Evolutionary conservation across 2,797 vertebrate species (phyloP), one percentile per base, ranked within the genome.

Genomic region (Xiphophorus birchmanni): DNA sequence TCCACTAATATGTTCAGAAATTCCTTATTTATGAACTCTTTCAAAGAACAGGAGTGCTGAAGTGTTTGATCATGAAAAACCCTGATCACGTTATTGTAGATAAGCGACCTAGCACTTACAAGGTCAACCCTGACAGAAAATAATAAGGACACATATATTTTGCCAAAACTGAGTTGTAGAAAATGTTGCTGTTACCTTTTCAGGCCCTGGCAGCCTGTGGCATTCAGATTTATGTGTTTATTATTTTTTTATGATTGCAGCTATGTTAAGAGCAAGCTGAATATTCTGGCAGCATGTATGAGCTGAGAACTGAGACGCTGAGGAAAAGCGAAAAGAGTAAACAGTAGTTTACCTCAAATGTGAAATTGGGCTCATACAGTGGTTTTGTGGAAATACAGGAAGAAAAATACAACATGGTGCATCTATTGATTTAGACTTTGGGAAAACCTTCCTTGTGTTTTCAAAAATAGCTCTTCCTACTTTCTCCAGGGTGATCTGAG

Each of bases 261-360:
- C 2, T 32, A 32, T 32, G 32, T 32, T 32, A 2, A 32, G 32
- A 32, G 32, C 32, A 32, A 32, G 32, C 32, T 32, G 32, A 32
- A 32, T 32, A 32, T 32, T 32, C 32, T 32, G 32, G 2, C 32
- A 32, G 32, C 32, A 32, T 71, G 77, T 35, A 35, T 73, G 65
- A 84, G 77, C 7, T 77, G 78, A 3, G 86, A 85, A 84, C 48
- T 84, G 80, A 90, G 77, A 58, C 74, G 56, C 77, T 71, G 60
- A 84, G 86, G 77, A 77, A 32, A 60, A 32, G 45, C 8, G 78
- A 52, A 80, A 71, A 23, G 26, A n/a, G 23, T 80, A 73, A 83
- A 85, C 77, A 74, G 77, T 58, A 73, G 12, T 56, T 56, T 26
- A n/a, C 8, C 77, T 89, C 77, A 37, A 79, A 73, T 48, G 80